These are phyloP conservation scores for Fopius arisanus DNA, from an alignment of 1,140 invertebrate genomes.

Conservation along the genomic window DNA sequence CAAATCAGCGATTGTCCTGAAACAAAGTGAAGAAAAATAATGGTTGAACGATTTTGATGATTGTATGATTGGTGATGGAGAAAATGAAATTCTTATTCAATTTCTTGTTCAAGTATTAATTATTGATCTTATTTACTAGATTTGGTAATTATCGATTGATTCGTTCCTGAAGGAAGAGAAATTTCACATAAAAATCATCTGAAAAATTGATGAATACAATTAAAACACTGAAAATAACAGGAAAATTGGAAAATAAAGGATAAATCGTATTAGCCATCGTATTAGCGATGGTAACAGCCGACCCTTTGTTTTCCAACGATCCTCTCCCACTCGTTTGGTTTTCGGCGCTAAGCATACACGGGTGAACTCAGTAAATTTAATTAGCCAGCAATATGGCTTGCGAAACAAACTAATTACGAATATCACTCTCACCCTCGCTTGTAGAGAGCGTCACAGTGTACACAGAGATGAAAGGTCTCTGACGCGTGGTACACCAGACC, in stretches of 20 bases:
- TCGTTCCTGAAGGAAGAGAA: no score
- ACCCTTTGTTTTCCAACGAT: not conserved
- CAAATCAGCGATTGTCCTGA: constrained; percentile 48
- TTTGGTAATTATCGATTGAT: no score
- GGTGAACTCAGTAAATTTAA: constrained; percentile 13
- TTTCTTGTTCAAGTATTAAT: no score
- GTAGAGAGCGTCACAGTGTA: not conserved
- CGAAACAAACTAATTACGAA: constrained; percentile 17
- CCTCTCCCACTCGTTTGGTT: not conserved
- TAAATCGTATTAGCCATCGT: no score
- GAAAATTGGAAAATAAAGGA: not conserved
- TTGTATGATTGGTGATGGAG: not conserved
- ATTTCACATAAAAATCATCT: no score
- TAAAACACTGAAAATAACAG: no score
- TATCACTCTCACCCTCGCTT: not conserved
- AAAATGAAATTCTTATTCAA: no score
- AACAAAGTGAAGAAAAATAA: constrained; percentile 37
- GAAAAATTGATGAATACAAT: no score
- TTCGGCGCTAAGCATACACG: not conserved
- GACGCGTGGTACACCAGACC: not conserved
- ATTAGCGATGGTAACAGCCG: not conserved
- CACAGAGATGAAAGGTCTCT: not conserved
- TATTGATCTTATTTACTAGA: no score
- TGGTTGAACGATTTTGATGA: constrained; percentile 6
- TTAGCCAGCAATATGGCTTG: constrained; percentile 15